Conservation (phyloP, 2,888 invertebrate species). For the Gymnocheta viridis region DNA sequence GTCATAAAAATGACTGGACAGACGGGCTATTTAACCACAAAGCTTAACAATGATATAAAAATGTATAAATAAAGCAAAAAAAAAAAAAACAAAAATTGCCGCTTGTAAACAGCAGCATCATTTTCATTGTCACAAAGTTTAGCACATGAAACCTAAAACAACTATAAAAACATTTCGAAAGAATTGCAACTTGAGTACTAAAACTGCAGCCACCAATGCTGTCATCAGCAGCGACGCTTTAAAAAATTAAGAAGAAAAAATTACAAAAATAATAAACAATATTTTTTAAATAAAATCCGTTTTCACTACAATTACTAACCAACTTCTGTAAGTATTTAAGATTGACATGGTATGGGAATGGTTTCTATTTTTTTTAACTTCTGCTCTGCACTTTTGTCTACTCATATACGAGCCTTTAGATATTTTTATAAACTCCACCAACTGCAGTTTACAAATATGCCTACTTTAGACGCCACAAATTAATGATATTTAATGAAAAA, state of each 20-base stretch:
- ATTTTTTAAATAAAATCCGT: slow-evolving; percentile 55
- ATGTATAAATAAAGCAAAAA: too few species aligned
- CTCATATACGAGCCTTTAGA: neutral
- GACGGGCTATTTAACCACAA: slow-evolving; percentile 54
- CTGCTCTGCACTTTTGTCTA: slow-evolving; percentile 28
- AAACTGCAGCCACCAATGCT: neutral
- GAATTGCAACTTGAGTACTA: slow-evolving; percentile 45
- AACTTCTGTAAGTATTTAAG: slow-evolving; percentile 53
- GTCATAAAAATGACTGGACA: neutral
- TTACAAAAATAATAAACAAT: slow-evolving; percentile 48
- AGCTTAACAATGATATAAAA: slow-evolving; percentile 45
- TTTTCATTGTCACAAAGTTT: slow-evolving; percentile 71
- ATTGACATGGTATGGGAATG: slow-evolving; percentile 69
- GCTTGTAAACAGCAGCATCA: slow-evolving; percentile 61
- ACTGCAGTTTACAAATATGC: slow-evolving; percentile 48
- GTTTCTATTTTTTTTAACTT: slow-evolving; percentile 51
- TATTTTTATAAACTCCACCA: slow-evolving; percentile 17
- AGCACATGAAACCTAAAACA: slow-evolving; percentile 61
- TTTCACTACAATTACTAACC: slow-evolving; percentile 62
- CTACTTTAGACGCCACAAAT: slow-evolving; percentile 68
- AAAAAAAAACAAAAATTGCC: slow-evolving; percentile 17
- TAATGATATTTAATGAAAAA: slow-evolving; percentile 56
- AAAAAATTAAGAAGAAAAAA: slow-evolving; percentile 37
- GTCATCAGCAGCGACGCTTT: slow-evolving; percentile 34
- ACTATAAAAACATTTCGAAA: slow-evolving; percentile 26